phyloP scores from a whole-genome alignment of 2,888 invertebrate genomes.

The Pasiphila rectangulata region DNA sequence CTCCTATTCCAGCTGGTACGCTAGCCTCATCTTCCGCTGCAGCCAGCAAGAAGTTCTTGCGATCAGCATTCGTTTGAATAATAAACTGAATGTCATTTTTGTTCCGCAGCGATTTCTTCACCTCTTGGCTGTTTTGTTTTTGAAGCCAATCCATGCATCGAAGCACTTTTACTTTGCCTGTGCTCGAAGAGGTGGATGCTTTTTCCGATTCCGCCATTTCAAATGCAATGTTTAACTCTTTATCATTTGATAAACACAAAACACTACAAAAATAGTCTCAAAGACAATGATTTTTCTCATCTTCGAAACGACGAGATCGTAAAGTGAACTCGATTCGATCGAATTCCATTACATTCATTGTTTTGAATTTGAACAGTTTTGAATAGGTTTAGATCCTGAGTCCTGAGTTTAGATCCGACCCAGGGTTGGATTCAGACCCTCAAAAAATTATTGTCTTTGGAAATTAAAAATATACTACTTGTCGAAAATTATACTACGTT shows the following conservation, averaged over 20 bases:
- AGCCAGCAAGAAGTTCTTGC: slow-evolving; percentile 59
- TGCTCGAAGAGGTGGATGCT: slow-evolving; percentile 9
- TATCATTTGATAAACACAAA: slow-evolving; percentile 7
- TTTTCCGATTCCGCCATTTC: slow-evolving; percentile 18
- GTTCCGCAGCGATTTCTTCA: slow-evolving; percentile 59
- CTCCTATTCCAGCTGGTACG: slow-evolving; percentile 62
- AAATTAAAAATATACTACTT: too few species aligned
- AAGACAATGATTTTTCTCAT: neutral
- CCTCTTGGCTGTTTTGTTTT: slow-evolving; percentile 59
- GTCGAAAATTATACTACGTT: too few species aligned
- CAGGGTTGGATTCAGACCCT: too few species aligned
- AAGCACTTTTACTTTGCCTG: slow-evolving; percentile 40
- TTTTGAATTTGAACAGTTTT: neutral
- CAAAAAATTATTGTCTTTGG: too few species aligned
- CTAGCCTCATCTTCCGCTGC: slow-evolving; percentile 65
- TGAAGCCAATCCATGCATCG: slow-evolving; percentile 70
- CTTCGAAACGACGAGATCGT: too few species aligned
- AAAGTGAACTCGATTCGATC: too few species aligned
- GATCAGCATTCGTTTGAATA: slow-evolving; percentile 61
- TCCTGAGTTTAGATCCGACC: too few species aligned
- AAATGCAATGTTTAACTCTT: slow-evolving; percentile 9
- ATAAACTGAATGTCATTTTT: slow-evolving; percentile 71
- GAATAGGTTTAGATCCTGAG: too few species aligned
- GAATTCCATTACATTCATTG: too few species aligned
- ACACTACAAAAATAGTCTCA: slow-evolving; percentile 4